phyloP scores from a whole-genome alignment of 2,113 vertebrate species.

The Oxyura jamaicensis region DNA sequence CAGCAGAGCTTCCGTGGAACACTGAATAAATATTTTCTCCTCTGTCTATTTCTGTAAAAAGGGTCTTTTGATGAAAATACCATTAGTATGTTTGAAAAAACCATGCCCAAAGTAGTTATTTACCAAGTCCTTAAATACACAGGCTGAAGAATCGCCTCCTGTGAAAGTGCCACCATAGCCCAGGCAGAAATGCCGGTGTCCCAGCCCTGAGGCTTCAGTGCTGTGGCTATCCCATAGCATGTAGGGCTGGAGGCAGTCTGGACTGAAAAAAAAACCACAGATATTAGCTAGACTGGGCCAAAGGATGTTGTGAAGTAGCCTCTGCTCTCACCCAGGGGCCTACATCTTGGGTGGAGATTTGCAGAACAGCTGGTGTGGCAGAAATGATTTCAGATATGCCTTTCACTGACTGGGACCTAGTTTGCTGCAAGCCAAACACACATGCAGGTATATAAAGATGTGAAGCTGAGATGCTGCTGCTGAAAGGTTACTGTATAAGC shows the following conservation, averaged over 20 bases:
- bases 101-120: conserved; percentile 25
- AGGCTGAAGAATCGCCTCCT: conserved; percentile 6
- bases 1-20: background rate
- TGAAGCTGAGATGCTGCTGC: background rate
- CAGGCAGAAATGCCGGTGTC: background rate
- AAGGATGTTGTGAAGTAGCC: background rate
- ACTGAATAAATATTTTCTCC: conserved; percentile 37
- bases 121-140: conserved; percentile 55
- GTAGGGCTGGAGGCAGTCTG: background rate
- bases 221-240: fast-evolving
- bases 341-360: background rate
- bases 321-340: background rate
- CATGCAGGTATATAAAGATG: background rate
- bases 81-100: conserved; percentile 28
- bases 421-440: background rate
- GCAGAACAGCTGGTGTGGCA: background rate
- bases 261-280: too few relatives aligned
- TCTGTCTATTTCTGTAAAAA: conserved; percentile 27
- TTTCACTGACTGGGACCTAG: background rate
- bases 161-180: background rate
- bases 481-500: background rate
- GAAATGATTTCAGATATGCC: background rate
- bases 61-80: conserved; percentile 56
- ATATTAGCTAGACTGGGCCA: background rate
- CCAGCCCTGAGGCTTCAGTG: background rate